Evolutionary conservation across 2,888 invertebrate species (phyloP).

Genomic region (Oscheius myriophilus): DNA sequence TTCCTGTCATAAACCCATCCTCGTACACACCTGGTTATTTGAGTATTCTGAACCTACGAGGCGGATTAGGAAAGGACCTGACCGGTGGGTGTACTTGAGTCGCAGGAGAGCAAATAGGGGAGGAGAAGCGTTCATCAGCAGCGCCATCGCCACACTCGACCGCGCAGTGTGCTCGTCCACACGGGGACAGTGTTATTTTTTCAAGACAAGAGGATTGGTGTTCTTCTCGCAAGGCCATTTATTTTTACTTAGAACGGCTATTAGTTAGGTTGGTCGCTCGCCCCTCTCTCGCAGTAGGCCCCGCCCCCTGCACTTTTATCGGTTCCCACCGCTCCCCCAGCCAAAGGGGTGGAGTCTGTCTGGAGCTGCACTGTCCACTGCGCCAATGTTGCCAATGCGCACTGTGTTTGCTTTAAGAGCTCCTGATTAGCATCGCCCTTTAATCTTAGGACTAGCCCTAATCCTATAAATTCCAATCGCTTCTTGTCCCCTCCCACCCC

Average conservation of each 20-base stretch:
- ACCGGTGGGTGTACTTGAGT: conserved; percentile 29
- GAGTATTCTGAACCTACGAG: conserved; percentile 17
- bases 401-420: conserved; percentile 17
- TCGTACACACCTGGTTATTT: background rate
- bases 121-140: conserved; percentile 30
- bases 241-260: no score
- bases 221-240: no score
- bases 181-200: no score
- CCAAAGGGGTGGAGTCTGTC: conserved; percentile 29
- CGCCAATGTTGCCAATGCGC: conserved; percentile 25
- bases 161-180: conserved; percentile 6
- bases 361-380: conserved; percentile 31
- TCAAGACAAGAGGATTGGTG: no score
- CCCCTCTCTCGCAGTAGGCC: background rate
- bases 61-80: conserved; percentile 24
- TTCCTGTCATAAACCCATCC: no score
- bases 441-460: background rate
- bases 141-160: conserved; percentile 27
- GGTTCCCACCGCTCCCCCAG: conserved; percentile 21
- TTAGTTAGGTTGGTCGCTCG: no score
- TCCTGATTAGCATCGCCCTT: conserved; percentile 7
- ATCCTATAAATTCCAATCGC: conserved; percentile 4
- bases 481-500: background rate
- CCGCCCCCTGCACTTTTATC: conserved; percentile 29
- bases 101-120: conserved; percentile 30